Evolutionary conservation across 2,888 invertebrate genomes (phyloP).

Genomic region (Drosophila pseudotalamancana): DNA sequence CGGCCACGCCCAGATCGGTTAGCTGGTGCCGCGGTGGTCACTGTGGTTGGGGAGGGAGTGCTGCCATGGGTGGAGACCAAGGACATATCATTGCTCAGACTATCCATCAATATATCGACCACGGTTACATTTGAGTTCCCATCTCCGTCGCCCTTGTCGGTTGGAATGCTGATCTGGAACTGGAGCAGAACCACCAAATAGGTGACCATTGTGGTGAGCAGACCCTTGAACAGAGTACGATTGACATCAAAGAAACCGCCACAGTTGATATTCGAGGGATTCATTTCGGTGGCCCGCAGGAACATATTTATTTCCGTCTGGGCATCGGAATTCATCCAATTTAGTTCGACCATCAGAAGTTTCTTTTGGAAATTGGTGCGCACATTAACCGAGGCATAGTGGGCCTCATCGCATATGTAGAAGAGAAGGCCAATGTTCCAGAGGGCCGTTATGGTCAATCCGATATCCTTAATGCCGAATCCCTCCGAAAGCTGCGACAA

Average conservation of each 20-base stretch:
- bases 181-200: conserved; percentile 90
- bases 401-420: conserved; percentile 90
- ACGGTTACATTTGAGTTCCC: conserved; percentile 57
- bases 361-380: conserved; percentile 90
- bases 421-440: conserved; percentile 88
- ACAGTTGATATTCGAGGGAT: conserved; percentile 89
- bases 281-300: conserved; percentile 90
- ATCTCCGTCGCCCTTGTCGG: conserved; percentile 81
- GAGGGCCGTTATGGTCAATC: conserved; percentile 88
- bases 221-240: conserved; percentile 89
- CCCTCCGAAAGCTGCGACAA: conserved; percentile 90
- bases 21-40: conserved; percentile 25
- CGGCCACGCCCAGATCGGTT: conserved; percentile 56
- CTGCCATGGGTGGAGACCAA: conserved; percentile 47
- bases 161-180: conserved; percentile 90
- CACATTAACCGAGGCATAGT: conserved; percentile 90
- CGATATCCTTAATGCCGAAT: conserved; percentile 90
- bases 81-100: conserved; percentile 63
- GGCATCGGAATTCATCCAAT: conserved; percentile 91
- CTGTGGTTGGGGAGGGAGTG: conserved; percentile 21
- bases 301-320: conserved; percentile 92
- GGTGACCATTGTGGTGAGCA: conserved; percentile 91
- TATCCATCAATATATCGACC: conserved; percentile 63
- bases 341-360: conserved; percentile 89
- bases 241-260: conserved; percentile 91